Conservation (phyloP, 2,797 vertebrate genomes). For the Salmo trutta region DNA sequence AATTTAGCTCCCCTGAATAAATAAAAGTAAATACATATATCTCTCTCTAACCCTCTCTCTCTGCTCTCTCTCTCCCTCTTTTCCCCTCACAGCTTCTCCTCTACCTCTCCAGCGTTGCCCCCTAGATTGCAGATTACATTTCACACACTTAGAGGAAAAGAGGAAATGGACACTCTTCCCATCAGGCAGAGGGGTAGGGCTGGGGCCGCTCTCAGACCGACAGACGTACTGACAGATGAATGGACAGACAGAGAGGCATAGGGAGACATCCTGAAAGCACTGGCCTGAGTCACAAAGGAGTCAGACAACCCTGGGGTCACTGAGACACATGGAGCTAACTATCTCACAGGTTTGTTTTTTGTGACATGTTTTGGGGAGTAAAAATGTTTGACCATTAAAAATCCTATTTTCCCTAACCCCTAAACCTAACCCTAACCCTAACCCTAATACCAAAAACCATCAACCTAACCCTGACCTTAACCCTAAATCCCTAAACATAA, state of each 20-base stretch:
- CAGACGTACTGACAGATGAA: slow-evolving; percentile 31
- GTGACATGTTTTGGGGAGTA: no score
- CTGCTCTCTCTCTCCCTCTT: slow-evolving; percentile 3
- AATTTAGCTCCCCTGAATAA: no score
- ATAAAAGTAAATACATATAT: neutral
- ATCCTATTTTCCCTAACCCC: no score
- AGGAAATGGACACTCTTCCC: slow-evolving; percentile 70
- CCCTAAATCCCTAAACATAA: no score
- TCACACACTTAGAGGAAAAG: slow-evolving; percentile 72
- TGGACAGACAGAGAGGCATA: slow-evolving; percentile 34
- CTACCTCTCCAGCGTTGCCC: slow-evolving; percentile 28
- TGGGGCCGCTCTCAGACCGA: slow-evolving; percentile 46
- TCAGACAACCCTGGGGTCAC: neutral
- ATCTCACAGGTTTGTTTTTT: slow-evolving; percentile 1
- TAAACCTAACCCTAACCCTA: no score
- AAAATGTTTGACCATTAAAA: no score
- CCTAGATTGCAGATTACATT: slow-evolving; percentile 64
- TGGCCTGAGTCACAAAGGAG: neutral
- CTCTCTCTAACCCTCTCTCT: slow-evolving; percentile 22
- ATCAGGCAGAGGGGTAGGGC: slow-evolving; percentile 45
- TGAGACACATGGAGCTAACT: neutral
- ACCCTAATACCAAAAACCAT: no score
- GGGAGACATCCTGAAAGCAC: slow-evolving; percentile 31
- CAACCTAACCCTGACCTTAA: neutral
- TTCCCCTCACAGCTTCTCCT: slow-evolving; percentile 6